Evolutionary conservation across 2,113 vertebrate genomes (phyloP), one percentile per base, ranked within the genome.

Genomic region (Penelope pileata): DNA sequence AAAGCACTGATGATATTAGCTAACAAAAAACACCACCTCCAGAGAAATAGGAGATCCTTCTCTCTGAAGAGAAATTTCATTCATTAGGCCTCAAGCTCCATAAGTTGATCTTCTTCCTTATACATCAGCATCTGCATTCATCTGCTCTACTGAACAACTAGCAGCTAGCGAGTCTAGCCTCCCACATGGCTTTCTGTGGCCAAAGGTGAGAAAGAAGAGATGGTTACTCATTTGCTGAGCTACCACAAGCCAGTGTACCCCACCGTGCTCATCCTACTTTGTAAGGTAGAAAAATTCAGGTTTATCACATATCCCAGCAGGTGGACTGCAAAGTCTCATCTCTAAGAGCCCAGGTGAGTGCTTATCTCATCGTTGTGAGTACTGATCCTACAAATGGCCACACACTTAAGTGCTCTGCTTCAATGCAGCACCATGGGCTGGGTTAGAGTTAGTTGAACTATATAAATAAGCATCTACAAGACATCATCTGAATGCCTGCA

Each of bases 401-500:
- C 59, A 54, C 29, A 51, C 3, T 43, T 56, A 59, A n/a, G 50
- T 70, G 29, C 29, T 45, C 23, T 69, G 60, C 50, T 80, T 56
- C 16, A 83, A 1, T 22, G 11, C 32, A 68, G n/a, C 26, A 56
- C 48, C 62, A 64, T 29, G 3, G 9, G 11, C 16, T 56, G n/a
- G 8, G 18, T 26, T 85, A 79, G 75, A 67, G 38, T 62, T 26
- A 26, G 30, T 21, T 72, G 45, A 91, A 19, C 45, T 60, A 5
- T 40, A 17, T 40, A 36, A 75, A 2, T 45, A 76, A 48, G 6
- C 24, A 15, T 10, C 40, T 42, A 36, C 9, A 56, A 50, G 30
- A 43, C 62, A 47, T 11, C 1, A 0, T 23, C 47, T 74, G 27
- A 59, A 58, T 4, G 1, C 36, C 34, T 72, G n/a, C 42, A 63